Conservation (phyloP, 2,888 invertebrate species). For the Lapara coniferarum region DNA sequence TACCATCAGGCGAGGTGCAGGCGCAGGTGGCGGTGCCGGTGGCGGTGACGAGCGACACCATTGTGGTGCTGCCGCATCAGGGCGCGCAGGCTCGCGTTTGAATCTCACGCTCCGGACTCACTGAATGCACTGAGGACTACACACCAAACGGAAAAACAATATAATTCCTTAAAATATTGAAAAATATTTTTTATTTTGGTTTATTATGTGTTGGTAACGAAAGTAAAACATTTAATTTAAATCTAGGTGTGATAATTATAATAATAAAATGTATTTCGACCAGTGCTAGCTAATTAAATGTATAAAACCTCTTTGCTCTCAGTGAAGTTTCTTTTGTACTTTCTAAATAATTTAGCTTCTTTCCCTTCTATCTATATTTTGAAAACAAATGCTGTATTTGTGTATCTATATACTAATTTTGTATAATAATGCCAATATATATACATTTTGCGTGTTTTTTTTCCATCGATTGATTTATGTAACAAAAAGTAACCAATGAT, state of each 20-base stretch:
- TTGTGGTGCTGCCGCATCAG: conserved; percentile 65
- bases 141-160: background rate
- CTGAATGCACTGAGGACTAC: conserved; percentile 11
- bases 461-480: background rate
- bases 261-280: background rate
- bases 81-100: conserved; percentile 67
- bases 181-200: background rate
- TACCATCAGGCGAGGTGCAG: conserved; percentile 36
- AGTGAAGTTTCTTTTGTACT: conserved; percentile 19
- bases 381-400: background rate
- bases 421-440: conserved; percentile 9
- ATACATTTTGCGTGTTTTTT: background rate
- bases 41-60: conserved; percentile 51
- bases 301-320: conserved; percentile 40
- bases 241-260: background rate
- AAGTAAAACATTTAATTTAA: background rate
- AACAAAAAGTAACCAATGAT: background rate
- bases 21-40: conserved; percentile 34
- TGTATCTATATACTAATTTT: conserved; percentile 20
- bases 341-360: conserved; percentile 7
- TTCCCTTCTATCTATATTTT: conserved; percentile 11
- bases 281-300: background rate
- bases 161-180: background rate
- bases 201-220: background rate
- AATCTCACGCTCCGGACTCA: conserved; percentile 48